A percentile compares a stretch with the other conserved stretches of the same genome.
phyloP scores from a whole-genome alignment of 2,113 vertebrate genomes.

The Labeo rohita region DNA sequence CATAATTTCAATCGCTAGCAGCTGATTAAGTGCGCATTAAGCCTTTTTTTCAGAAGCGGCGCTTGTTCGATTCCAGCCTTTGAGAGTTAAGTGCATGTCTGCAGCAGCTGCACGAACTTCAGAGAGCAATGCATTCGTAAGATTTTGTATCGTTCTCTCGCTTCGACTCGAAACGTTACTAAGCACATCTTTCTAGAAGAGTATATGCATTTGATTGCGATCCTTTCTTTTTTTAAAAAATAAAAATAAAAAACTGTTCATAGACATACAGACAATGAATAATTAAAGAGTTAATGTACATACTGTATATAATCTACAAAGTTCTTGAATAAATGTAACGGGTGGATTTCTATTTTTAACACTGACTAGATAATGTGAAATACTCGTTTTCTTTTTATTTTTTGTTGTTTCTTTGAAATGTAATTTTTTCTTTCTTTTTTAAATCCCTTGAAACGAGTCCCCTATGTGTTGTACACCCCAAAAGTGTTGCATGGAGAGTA shows the following conservation, averaged over 20 bases:
- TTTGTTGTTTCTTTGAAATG: conserved; percentile 69
- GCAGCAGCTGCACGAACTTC: conserved; percentile 39
- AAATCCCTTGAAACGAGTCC: conserved; percentile 59
- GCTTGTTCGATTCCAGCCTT: conserved; percentile 53
- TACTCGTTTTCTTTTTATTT: conserved; percentile 49
- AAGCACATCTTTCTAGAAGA: conserved; percentile 84
- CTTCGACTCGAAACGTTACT: conserved; percentile 71
- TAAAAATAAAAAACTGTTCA: conserved; percentile 69
- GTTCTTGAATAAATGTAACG: conserved; percentile 80
- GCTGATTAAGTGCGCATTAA: conserved; percentile 19
- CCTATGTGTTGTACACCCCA: conserved; percentile 73
- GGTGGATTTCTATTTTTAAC: conserved; percentile 87
- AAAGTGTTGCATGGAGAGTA: conserved; percentile 79
- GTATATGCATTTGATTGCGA: conserved; percentile 80
- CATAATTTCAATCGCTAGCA: conserved; percentile 47
- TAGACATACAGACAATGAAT: conserved; percentile 76
- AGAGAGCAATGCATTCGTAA: conserved; percentile 58
- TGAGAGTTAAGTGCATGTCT: conserved; percentile 55
- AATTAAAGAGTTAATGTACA: conserved; percentile 76
- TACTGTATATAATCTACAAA: conserved; percentile 81
- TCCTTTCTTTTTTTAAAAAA: conserved; percentile 61
- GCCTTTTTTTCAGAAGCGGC: conserved; percentile 32
- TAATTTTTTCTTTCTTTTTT: conserved; percentile 57
- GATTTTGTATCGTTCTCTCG: conserved; percentile 60
- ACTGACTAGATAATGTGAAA: conserved; percentile 86